Evolutionary conservation across 2,113 vertebrate genomes (phyloP), one percentile per base, ranked within the genome.

Genomic region (Hyla sarda): DNA sequence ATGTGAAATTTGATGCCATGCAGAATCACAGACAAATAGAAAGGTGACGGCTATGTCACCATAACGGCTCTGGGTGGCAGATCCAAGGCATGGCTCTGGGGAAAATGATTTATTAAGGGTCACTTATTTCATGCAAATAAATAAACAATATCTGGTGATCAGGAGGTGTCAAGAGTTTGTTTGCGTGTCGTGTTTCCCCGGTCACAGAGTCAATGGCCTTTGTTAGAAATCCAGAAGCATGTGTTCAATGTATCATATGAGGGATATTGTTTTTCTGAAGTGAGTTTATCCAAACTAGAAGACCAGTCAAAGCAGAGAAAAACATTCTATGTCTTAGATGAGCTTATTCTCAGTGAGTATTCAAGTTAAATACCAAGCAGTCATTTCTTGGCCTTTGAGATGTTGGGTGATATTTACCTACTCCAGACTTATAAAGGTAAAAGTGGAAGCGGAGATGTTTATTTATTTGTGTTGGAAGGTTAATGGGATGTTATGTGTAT

Each of bases 1-100:
- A 73, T 87, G 77, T 87, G 85, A 87, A 81, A 87, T 74, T 2
- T 87, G 85, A 87, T 87, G 67, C 78, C 56, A 19, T 74, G 65
- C 77, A 80, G 41, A 82, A 87, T 87, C 76, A 28, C 52, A 87
- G 34, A 32, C 77, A 87, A 87, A 87, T 73, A 87, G n/a, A 81
- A 32, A 82, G 69, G 85, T 82, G 85, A 73, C 28, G 34, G n/a
- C 47, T 48, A 32, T 87, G 85, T 82, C 85, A 82, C 69, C 52
- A 8, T 30, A n/a, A 41, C 81, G 56, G 65, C 41, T 81, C 16
- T 86, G 41, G 8, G 32, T 80, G 78, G 54, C 52, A 82, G 77
- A 73, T 74, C 25, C 2, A 41, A 87, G 74, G 56, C 77, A n/a
- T 47, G 50, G 56, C 75, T 65, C 47, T 60, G 16, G 30, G 41